Evolutionary conservation across 2,797 vertebrate genomes (phyloP), one percentile per base, ranked within the genome.

Genomic region (Melanotaenia nigrans): DNA sequence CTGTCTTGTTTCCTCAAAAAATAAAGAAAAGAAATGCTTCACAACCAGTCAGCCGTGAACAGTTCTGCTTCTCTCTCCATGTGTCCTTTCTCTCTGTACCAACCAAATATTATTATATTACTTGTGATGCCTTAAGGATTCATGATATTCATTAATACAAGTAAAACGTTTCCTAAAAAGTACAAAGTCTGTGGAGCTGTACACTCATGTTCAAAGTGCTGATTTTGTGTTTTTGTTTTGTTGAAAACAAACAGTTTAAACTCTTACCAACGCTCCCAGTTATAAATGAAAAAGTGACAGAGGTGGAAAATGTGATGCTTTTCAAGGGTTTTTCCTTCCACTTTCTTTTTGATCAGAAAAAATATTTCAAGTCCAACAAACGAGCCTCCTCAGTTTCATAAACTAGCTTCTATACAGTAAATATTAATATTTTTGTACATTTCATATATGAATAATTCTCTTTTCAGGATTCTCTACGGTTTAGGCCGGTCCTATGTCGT

Each of bases 351-450:
- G 25, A 78, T 81, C 72, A 30, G 25, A 3, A 87, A 92, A 91
- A 87, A 87, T 85, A 84, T 77, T 72, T 64, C 79, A 51, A 83
- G 75, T 69, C 73, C 61, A 83, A 83, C 60, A 68, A 32, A 83
- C 55, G 70, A 32, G 49, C 75, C 24, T 56, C 58, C 71, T 49
- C 78, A 68, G n/a, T 1, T 75, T 71, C 64, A 74, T 63, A 63
- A 49, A 78, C 65, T 79, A 61, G 70, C 77, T 71, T 62, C 82
- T 67, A 66, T 42, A 74, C 66, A 58, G 38, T 74, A 77, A 84
- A 85, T 87, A 82, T 84, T 82, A 78, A 71, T 38, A 38, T 38
- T 38, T 87, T 71, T 86, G 77, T 70, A 82, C 75, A 79, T 65
- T 28, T 67, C 40, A 76, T 82, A 84, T 87, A 86, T 87, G 82